Evolutionary conservation across 2,888 invertebrate genomes (phyloP).

Genomic region (Timandra comae): DNA sequence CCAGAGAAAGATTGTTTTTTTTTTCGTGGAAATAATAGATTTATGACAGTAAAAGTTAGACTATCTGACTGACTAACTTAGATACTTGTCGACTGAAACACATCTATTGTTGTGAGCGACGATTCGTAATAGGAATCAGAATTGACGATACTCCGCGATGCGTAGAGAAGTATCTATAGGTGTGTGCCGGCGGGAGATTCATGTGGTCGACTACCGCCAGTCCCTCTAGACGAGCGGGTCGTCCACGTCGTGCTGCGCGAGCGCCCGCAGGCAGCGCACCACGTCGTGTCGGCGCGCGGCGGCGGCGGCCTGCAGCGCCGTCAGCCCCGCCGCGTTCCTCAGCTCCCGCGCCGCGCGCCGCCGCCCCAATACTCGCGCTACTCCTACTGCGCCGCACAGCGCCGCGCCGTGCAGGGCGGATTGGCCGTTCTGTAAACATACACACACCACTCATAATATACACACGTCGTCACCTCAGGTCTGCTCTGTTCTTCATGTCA

Average conservation of each 20-base stretch:
- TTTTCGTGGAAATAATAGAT: no score
- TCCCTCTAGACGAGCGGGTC: background rate
- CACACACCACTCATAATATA: no score
- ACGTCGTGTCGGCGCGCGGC: constrained; percentile 72
- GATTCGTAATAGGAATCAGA: background rate
- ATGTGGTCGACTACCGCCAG: background rate
- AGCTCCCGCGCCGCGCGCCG: constrained; percentile 79
- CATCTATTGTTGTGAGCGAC: background rate
- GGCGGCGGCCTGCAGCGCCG: constrained; percentile 79
- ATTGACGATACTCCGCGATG: background rate
- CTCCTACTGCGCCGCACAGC: constrained; percentile 89
- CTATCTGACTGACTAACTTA: no score
- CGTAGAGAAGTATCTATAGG: background rate
- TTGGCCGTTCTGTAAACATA: constrained; percentile 98
- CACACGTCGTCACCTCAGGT: no score
- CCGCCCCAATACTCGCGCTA: constrained; percentile 45
- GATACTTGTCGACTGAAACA: background rate
- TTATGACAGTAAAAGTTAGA: no score
- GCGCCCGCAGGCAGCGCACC: constrained; percentile 39
- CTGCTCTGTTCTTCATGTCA: no score
- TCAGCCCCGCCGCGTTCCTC: constrained; percentile 78
- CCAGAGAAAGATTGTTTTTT: no score
- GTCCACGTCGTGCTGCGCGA: constrained; percentile 6
- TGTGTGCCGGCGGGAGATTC: background rate
- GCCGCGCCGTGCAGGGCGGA: constrained; percentile 93